Conservation (phyloP, 2,113 vertebrate genomes). For the Orthonyx spaldingii region DNA sequence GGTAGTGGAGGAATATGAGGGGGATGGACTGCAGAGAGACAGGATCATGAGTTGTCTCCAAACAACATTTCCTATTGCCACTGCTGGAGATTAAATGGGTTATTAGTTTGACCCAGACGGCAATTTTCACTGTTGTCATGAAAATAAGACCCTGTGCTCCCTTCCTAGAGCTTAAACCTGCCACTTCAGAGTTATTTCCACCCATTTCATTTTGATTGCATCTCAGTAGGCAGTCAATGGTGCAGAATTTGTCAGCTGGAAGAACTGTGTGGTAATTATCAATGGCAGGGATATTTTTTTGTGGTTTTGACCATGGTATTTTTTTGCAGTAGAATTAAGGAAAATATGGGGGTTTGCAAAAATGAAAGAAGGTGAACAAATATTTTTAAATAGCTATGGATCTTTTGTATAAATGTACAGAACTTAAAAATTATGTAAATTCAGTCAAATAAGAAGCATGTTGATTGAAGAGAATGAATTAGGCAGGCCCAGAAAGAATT, state of each 20-base stretch:
- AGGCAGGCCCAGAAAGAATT: not conserved
- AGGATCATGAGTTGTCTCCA: not conserved
- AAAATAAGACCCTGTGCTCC: slow-evolving; percentile 5
- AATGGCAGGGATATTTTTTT: not conserved
- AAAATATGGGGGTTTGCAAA: not conserved
- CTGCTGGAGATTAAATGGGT: not conserved
- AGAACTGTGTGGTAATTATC: slow-evolving; percentile 32
- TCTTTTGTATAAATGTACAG: not conserved
- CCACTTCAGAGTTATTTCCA: slow-evolving; percentile 48
- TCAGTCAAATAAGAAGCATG: not conserved
- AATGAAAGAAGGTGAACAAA: not conserved
- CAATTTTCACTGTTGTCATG: not conserved
- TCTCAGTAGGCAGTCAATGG: slow-evolving; percentile 48
- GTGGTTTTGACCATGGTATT: not conserved
- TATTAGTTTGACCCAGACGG: not conserved
- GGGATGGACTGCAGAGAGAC: not conserved
- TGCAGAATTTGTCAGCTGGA: not conserved
- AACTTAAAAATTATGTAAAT: not conserved
- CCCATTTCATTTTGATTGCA: slow-evolving; percentile 57
- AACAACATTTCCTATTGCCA: not conserved
- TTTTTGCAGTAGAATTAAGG: not conserved
- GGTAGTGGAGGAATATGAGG: not conserved
- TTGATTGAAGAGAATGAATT: not conserved
- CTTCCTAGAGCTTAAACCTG: slow-evolving; percentile 17
- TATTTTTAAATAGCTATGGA: not conserved